A percentile compares a stretch with the other conserved stretches of the same genome.
Conservation (phyloP, 2,113 vertebrate genomes). For the Pyxicephalus adspersus region DNA sequence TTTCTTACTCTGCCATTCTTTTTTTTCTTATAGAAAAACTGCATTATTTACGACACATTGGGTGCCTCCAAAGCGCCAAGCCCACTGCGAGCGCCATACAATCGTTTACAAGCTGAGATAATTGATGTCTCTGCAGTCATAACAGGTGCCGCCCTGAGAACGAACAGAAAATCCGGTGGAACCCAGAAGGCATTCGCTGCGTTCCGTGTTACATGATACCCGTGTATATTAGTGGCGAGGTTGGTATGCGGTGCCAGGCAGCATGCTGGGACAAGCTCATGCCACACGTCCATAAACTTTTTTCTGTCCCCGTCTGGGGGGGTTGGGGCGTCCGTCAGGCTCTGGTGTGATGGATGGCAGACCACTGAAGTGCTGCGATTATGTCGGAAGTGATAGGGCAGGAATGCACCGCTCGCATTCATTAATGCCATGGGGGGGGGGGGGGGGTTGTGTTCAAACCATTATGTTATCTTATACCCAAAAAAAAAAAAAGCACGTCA, state of each 20-base stretch:
- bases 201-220: background rate
- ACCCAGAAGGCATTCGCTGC: background rate
- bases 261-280: constrained; percentile 38
- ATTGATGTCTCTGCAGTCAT: background rate
- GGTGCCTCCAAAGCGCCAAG: too few relatives aligned
- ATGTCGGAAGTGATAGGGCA: constrained; percentile 51
- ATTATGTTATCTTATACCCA: constrained; percentile 48
- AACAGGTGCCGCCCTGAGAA: too few relatives aligned
- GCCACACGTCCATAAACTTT: constrained; percentile 18
- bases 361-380: constrained; percentile 28
- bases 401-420: constrained; percentile 51
- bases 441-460: constrained; percentile 13
- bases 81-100: background rate
- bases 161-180: background rate
- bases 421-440: background rate
- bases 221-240: background rate
- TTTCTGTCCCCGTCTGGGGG: constrained; percentile 38
- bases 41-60: too few relatives aligned
- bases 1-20: too few relatives aligned
- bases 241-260: constrained; percentile 31
- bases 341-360: constrained; percentile 48
- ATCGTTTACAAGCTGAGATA: too few relatives aligned
- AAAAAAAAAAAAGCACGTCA: background rate
- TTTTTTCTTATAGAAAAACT: too few relatives aligned
- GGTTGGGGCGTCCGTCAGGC: background rate